phyloP scores from a whole-genome alignment of 2,797 vertebrate species.

The Ctenopoma kingsleyae region DNA sequence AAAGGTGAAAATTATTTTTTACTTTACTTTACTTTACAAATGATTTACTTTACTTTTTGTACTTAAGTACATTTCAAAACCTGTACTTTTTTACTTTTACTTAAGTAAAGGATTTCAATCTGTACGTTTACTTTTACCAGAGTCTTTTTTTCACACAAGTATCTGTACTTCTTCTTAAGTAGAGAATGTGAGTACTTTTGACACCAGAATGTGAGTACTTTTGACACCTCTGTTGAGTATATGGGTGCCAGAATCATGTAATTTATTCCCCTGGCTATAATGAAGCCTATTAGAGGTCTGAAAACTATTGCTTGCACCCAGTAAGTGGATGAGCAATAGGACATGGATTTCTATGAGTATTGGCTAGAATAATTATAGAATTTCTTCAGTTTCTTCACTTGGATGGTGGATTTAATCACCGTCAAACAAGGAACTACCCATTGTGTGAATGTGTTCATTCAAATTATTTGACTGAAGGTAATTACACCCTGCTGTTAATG shows the following conservation, averaged over 20 bases:
- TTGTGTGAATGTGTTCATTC: slow-evolving; percentile 34
- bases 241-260: slow-evolving; percentile 49
- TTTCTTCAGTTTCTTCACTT: slow-evolving; percentile 50
- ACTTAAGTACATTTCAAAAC: too few relatives aligned
- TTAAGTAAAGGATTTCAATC: too few relatives aligned
- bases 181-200: too few relatives aligned
- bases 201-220: too few relatives aligned
- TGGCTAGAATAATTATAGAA: slow-evolving; percentile 68
- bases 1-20: too few relatives aligned
- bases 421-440: slow-evolving; percentile 32
- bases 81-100: too few relatives aligned
- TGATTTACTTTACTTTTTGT: too few relatives aligned
- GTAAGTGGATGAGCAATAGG: slow-evolving; percentile 41
- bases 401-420: slow-evolving; percentile 60
- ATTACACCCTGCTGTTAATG: slow-evolving; percentile 54
- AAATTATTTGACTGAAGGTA: slow-evolving; percentile 40
- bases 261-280: slow-evolving; percentile 59
- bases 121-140: too few relatives aligned
- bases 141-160: too few relatives aligned
- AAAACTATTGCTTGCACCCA: slow-evolving; percentile 37
- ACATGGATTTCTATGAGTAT: slow-evolving; percentile 46
- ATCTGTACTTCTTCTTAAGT: too few relatives aligned
- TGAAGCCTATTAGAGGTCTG: slow-evolving; percentile 59
- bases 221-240: slow-evolving; percentile 5
- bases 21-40: too few relatives aligned